phyloP scores from a whole-genome alignment of 2,113 vertebrate species.

The Pseudorhombus dupliciocellatus region DNA sequence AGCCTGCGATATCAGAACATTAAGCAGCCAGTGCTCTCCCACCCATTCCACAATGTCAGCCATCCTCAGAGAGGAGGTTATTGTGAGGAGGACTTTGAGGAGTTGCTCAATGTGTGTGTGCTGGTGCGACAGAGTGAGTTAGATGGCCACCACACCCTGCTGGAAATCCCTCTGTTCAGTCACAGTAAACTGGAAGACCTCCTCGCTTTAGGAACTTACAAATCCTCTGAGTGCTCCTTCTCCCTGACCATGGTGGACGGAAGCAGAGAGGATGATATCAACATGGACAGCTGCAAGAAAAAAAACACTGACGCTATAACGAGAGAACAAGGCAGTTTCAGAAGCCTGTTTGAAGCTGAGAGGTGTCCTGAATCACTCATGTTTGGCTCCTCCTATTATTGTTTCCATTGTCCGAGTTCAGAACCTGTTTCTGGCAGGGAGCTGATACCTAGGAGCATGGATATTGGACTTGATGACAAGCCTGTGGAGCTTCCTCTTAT shows the following conservation, averaged over 20 bases:
- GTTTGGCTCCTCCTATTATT: conserved; percentile 74
- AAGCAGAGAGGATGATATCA: conserved; percentile 82
- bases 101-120: conserved; percentile 64
- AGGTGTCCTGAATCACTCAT: conserved; percentile 77
- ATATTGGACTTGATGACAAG: conserved; percentile 42
- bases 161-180: conserved; percentile 68
- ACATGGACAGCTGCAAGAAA: conserved; percentile 25
- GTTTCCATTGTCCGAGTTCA: conserved; percentile 75
- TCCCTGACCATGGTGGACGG: conserved; percentile 80
- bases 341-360: conserved; percentile 84
- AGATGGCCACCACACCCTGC: conserved; percentile 50
- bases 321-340: conserved; percentile 80
- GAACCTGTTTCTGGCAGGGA: conserved; percentile 12
- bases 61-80: conserved; percentile 33
- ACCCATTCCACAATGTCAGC: conserved; percentile 58
- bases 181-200: conserved; percentile 51
- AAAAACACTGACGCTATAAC: conserved; percentile 11
- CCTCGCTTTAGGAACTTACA: conserved; percentile 21
- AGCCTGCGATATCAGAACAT: conserved; percentile 69
- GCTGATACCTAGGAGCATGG: conserved; percentile 49
- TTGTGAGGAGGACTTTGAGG: conserved; percentile 71
- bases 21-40: conserved; percentile 59
- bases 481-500: conserved; percentile 9
- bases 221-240: conserved; percentile 64
- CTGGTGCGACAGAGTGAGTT: conserved; percentile 58